Evolutionary conservation across 1,140 invertebrate species (phyloP).

Genomic region (Hestina assimilis): DNA sequence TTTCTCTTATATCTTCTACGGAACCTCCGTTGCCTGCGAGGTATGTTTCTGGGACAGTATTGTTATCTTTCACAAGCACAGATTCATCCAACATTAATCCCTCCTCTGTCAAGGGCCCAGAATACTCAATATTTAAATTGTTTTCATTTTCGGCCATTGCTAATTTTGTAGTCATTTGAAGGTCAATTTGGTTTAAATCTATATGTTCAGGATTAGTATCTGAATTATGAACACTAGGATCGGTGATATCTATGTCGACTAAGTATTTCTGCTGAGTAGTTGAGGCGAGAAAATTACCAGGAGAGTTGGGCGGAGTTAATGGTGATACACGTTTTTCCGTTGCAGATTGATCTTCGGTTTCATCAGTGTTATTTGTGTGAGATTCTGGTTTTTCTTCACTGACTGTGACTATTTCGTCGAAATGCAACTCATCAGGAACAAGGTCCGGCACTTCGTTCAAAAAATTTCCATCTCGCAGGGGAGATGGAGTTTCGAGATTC

Average conservation of each 20-base stretch:
- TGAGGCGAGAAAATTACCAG: slow-evolving; percentile 58
- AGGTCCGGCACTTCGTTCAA: slow-evolving; percentile 71
- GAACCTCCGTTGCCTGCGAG: slow-evolving; percentile 59
- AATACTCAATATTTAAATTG: slow-evolving; percentile 75
- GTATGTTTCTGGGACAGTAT: slow-evolving; percentile 48
- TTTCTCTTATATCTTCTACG: slow-evolving; percentile 75
- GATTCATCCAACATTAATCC: slow-evolving; percentile 42
- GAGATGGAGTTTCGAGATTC: slow-evolving; percentile 68
- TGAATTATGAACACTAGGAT: slow-evolving; percentile 17
- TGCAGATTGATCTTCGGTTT: slow-evolving; percentile 47
- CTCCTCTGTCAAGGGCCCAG: slow-evolving; percentile 56
- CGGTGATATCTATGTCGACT: slow-evolving; percentile 57
- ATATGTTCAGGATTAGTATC: slow-evolving; percentile 36
- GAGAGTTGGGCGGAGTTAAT: slow-evolving; percentile 66
- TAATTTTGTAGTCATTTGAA: slow-evolving; percentile 68
- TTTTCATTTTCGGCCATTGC: slow-evolving; percentile 77
- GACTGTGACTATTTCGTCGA: slow-evolving; percentile 45
- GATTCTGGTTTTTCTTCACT: slow-evolving; percentile 47
- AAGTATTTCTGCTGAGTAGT: slow-evolving; percentile 58
- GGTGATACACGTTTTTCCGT: slow-evolving; percentile 61
- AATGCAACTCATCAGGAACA: slow-evolving; percentile 49
- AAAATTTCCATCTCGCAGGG: slow-evolving; percentile 65
- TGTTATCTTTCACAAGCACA: slow-evolving; percentile 34
- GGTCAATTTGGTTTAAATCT: slow-evolving; percentile 63
- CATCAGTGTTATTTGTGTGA: slow-evolving; percentile 43